phyloP scores from a whole-genome alignment of 2,888 invertebrate species.

The Calameuta filiformis region DNA sequence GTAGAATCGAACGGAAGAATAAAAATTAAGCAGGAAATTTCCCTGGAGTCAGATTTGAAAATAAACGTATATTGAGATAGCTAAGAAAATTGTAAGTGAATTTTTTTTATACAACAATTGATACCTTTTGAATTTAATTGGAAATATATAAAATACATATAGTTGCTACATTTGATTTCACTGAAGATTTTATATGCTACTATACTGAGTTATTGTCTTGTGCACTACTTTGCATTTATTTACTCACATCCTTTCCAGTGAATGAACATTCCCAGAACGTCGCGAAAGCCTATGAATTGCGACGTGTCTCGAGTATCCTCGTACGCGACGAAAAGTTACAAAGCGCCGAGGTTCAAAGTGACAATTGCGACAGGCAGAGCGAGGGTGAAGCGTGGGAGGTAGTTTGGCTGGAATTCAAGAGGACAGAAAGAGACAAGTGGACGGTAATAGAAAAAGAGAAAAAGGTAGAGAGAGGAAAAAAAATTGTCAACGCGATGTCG shows the following conservation, averaged over 20 bases:
- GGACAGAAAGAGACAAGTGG: not conserved
- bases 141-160: not conserved
- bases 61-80: not conserved
- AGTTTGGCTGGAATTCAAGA: conserved; percentile 1
- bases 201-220: not conserved
- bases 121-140: not conserved
- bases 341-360: not conserved
- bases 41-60: not conserved
- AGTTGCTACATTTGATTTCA: not conserved
- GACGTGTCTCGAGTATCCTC: not conserved
- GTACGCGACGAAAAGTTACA: not conserved
- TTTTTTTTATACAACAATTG: not conserved
- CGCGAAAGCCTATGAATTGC: not conserved
- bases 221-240: not conserved
- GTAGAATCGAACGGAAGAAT: not conserved
- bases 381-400: not conserved
- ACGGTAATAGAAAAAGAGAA: not conserved
- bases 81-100: not conserved
- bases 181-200: not conserved
- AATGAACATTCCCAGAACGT: not conserved
- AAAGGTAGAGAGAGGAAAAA: not conserved
- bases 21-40: not conserved
- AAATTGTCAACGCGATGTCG: conserved; percentile 11
- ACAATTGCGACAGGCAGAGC: not conserved
- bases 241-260: not conserved